A percentile compares a stretch with the other conserved stretches of the same genome.
Conservation (phyloP, 1,140 invertebrate genomes). For the Carposina sasakii region DNA sequence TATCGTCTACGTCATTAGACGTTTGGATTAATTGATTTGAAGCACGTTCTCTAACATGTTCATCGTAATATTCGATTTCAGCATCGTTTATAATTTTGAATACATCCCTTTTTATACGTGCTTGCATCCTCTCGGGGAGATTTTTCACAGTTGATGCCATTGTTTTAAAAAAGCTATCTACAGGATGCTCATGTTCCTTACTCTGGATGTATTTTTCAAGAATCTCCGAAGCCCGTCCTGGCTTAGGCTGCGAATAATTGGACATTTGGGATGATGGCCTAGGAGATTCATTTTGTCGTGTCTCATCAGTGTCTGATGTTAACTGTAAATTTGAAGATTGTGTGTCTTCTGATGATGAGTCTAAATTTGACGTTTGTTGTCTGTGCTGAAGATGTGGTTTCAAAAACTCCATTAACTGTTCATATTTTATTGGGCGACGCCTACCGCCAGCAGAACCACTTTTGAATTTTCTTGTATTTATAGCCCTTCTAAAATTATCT, state of each 20-base stretch:
- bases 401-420: constrained; percentile 2
- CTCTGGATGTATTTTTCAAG: no score
- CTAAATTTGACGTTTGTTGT: constrained; percentile 5
- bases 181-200: neutral
- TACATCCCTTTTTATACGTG: neutral
- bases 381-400: neutral
- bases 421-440: constrained; percentile 5
- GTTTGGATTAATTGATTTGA: no score
- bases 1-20: no score
- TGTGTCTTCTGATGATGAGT: neutral
- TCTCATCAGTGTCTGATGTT: neutral
- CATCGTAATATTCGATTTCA: neutral
- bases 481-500: no score
- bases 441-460: constrained; percentile 1
- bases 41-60: no score
- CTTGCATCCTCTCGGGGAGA: neutral
- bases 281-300: no score
- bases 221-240: no score
- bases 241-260: neutral
- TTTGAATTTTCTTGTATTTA: constrained; percentile 2
- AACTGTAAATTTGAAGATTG: no score
- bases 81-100: neutral
- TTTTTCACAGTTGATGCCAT: constrained; percentile 1
- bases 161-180: constrained; percentile 3
- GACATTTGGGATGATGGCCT: no score